Percentiles rank a stretch among this genome's conserved stretches.
phyloP scores from a whole-genome alignment of 2,113 vertebrate genomes.

The Atherinomorus stipes region DNA sequence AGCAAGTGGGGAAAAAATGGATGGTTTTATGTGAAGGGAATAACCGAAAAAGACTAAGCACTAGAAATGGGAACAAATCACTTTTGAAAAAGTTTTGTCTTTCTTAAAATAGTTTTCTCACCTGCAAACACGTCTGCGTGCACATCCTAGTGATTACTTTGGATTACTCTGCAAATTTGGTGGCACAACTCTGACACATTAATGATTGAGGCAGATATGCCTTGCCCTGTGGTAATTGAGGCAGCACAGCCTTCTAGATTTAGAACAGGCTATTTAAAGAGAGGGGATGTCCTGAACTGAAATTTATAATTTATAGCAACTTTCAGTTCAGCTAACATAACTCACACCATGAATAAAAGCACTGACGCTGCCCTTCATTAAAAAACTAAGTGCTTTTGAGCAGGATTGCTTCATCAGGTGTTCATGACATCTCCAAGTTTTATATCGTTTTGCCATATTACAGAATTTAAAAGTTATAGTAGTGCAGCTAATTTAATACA shows the following conservation, averaged over 20 bases:
- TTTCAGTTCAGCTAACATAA: constrained; percentile 33
- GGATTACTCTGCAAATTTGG: background rate
- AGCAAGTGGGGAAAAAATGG: constrained; percentile 1
- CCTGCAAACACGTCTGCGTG: background rate
- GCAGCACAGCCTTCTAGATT: constrained; percentile 21
- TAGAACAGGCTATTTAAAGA: constrained; percentile 36
- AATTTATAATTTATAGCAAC: constrained; percentile 55
- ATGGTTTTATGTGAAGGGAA: background rate
- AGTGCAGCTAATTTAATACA: background rate
- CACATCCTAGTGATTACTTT: background rate
- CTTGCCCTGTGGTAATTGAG: constrained; percentile 7
- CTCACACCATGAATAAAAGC: constrained; percentile 1
- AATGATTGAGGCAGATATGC: background rate
- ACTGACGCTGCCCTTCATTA: background rate
- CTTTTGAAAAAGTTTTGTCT: background rate
- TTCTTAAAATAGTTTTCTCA: background rate
- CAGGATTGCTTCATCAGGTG: background rate
- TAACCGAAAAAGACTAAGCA: background rate
- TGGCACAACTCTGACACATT: background rate
- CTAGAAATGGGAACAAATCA: background rate
- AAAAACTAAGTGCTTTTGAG: background rate
- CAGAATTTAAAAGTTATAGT: background rate
- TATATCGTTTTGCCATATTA: too few relatives aligned
- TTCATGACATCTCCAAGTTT: background rate
- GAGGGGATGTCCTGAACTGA: constrained; percentile 30